A percentile compares a stretch with the other conserved stretches of the same genome.
Conservation (phyloP, 1,140 invertebrate genomes). For the Grapholita molesta region DNA sequence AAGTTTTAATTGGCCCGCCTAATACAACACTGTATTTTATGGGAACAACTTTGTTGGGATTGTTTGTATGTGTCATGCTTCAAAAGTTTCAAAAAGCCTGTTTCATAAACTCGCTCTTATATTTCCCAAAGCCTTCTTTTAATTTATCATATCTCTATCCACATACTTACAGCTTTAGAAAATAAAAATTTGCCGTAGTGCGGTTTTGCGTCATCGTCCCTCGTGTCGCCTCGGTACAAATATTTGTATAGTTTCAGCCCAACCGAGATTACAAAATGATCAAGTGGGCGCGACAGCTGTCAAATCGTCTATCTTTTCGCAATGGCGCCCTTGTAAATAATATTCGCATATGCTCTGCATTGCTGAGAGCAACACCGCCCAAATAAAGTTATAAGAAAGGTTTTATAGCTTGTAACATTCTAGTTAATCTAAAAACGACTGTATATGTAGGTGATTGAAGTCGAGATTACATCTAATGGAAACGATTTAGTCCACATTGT, state of each 20-base stretch:
- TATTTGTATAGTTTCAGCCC: background rate
- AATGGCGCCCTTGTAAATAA: background rate
- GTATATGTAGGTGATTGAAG: background rate
- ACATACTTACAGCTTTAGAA: no score
- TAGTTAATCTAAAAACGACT: background rate
- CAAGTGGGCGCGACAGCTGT: constrained; percentile 2
- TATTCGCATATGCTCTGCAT: constrained; percentile 9
- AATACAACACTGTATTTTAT: background rate
- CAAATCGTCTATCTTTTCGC: background rate
- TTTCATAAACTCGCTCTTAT: no score
- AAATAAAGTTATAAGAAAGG: background rate
- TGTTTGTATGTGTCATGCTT: background rate
- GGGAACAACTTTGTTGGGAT: background rate
- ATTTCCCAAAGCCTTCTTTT: no score
- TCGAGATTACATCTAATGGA: background rate
- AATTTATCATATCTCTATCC: no score
- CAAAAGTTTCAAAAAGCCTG: no score
- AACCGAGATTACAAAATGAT: background rate
- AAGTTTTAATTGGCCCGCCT: constrained; percentile 1
- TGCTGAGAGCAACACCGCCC: background rate
- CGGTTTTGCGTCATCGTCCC: background rate
- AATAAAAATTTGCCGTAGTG: no score
- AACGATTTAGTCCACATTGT: background rate
- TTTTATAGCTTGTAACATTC: background rate
- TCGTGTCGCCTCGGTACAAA: background rate